These are phyloP conservation scores for Apis cerana DNA, from an alignment of 1,140 invertebrate species.

Conservation along the genomic window DNA sequence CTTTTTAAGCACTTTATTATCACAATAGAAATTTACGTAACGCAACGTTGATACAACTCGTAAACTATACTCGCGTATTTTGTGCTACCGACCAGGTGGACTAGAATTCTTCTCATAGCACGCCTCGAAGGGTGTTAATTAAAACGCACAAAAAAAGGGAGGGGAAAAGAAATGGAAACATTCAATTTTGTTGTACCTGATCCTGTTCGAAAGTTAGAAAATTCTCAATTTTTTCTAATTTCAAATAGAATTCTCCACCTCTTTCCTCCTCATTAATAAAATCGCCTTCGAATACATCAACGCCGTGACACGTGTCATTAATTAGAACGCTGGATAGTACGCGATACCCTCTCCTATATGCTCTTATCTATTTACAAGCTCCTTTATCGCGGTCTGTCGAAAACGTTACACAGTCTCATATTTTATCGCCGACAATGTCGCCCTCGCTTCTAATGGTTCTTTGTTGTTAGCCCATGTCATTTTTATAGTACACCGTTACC, in stretches of 20 bases:
- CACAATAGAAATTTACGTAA: too few relatives aligned
- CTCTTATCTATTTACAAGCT: constrained; percentile 41
- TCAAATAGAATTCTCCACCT: neutral
- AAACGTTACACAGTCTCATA: constrained; percentile 18
- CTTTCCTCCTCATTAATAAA: neutral
- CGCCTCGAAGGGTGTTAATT: neutral
- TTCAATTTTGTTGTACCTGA: too few relatives aligned
- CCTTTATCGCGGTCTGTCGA: constrained; percentile 44
- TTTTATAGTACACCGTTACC: constrained; percentile 15
- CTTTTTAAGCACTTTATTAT: too few relatives aligned
- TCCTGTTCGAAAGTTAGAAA: neutral
- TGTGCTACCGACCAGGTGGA: neutral
- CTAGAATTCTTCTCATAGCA: neutral
- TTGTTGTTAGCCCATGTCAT: constrained; percentile 13
- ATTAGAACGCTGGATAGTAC: constrained; percentile 10
- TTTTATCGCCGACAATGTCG: constrained; percentile 34
- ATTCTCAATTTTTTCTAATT: neutral
- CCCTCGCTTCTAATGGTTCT: constrained; percentile 37
- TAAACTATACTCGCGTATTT: neutral
- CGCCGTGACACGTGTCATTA: constrained; percentile 35
- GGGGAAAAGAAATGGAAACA: neutral
- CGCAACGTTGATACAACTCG: neutral
- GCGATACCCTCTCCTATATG: neutral
- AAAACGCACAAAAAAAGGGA: neutral
- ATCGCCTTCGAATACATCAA: neutral